phyloP scores from a whole-genome alignment of 2,113 vertebrate species.

The Miniopterus natalensis region DNA sequence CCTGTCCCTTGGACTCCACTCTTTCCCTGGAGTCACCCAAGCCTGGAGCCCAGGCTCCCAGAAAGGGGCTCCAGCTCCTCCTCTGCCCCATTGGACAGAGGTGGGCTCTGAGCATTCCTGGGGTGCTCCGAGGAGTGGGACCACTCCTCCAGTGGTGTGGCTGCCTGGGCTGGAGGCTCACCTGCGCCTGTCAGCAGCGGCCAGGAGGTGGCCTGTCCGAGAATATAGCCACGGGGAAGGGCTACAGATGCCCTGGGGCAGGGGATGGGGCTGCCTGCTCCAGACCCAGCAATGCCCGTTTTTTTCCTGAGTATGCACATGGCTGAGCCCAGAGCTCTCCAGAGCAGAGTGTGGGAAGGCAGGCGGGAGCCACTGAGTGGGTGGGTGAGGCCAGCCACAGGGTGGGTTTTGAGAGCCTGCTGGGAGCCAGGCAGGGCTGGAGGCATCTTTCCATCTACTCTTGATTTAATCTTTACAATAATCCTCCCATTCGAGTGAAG shows the following conservation, averaged over 20 bases:
- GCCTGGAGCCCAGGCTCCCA: not conserved
- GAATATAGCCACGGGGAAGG: accelerated
- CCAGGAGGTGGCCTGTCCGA: not conserved
- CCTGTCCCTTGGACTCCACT: accelerated
- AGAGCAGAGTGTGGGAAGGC: not conserved
- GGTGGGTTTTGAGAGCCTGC: not conserved
- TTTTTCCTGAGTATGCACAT: accelerated
- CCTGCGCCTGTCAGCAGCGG: not conserved
- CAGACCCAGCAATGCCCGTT: not conserved
- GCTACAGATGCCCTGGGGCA: not conserved
- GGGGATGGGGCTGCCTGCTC: not conserved
- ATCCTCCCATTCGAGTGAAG: accelerated
- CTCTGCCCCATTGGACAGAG: accelerated
- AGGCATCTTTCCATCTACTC: not conserved
- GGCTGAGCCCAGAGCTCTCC: not conserved
- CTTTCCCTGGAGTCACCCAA: accelerated
- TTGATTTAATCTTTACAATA: not conserved
- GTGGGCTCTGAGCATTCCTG: not conserved
- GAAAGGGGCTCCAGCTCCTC: accelerated
- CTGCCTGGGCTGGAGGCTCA: not conserved
- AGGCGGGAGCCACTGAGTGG: not conserved
- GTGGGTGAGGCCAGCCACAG: not conserved
- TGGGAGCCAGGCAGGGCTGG: not conserved
- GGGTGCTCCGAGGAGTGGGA: not conserved
- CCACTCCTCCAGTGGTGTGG: not conserved